Evolutionary conservation across 2,888 invertebrate genomes (phyloP).

Genomic region (Melikaiella ostensackeni): DNA sequence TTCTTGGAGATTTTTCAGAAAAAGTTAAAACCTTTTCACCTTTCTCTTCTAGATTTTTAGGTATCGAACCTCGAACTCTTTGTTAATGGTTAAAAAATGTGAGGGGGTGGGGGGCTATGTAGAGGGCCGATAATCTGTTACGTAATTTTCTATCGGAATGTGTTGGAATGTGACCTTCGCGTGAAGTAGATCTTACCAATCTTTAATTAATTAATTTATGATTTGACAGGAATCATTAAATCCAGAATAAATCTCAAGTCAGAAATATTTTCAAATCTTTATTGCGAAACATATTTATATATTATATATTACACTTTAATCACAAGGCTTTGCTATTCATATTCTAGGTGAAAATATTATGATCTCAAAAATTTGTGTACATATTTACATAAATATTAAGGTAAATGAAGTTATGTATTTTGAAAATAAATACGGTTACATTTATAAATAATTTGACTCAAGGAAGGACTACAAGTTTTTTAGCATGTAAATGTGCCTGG

Average conservation of each 20-base stretch:
- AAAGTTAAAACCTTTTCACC: background rate
- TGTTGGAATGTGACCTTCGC: too few species aligned
- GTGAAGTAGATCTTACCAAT: too few species aligned
- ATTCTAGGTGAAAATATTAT: background rate
- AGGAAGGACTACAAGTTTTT: conserved; percentile 62
- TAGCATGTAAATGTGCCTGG: conserved; percentile 75
- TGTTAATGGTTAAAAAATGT: too few species aligned
- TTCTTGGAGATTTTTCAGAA: background rate
- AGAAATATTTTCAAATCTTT: background rate
- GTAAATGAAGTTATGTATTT: background rate
- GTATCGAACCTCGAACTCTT: background rate
- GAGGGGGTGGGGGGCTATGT: too few species aligned
- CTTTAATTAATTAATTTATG: too few species aligned
- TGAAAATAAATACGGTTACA: conserved; percentile 46
- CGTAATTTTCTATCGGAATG: too few species aligned
- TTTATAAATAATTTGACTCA: conserved; percentile 4
- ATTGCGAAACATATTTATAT: background rate
- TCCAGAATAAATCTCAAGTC: background rate
- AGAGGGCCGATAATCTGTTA: too few species aligned
- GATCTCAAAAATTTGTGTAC: background rate
- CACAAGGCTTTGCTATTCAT: background rate
- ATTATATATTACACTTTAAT: background rate
- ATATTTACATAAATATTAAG: conserved; percentile 18
- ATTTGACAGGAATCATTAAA: too few species aligned
- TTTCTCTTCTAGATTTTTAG: background rate